These are phyloP conservation scores for Calyptomena viridis DNA, from an alignment of 2,113 vertebrate species.

Conservation along the genomic window DNA sequence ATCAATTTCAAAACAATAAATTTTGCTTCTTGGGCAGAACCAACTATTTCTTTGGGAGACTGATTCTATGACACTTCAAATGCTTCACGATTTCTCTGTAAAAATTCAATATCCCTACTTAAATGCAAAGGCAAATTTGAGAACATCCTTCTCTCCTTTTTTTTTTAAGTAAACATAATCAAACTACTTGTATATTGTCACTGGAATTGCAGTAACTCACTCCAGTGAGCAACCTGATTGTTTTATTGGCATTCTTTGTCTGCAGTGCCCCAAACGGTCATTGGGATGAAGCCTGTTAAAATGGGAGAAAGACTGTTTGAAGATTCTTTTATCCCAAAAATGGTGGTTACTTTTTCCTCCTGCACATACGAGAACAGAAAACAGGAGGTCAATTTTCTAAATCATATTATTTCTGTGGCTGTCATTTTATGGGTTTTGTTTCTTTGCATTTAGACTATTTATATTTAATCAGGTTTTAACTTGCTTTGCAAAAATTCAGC, in stretches of 20 bases:
- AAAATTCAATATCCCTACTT: background rate
- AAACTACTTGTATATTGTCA: background rate
- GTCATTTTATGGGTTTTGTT: background rate
- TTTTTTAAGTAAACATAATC: background rate
- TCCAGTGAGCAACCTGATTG: background rate
- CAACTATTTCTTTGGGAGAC: background rate
- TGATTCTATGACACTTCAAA: background rate
- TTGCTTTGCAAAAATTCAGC: background rate
- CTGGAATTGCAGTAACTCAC: background rate
- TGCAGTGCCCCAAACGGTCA: background rate
- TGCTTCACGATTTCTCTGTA: background rate
- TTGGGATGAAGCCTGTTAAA: background rate
- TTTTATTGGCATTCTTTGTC: background rate
- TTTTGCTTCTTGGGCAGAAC: background rate
- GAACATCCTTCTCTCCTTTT: background rate
- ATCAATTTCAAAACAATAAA: background rate
- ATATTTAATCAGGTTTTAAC: background rate
- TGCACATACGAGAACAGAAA: background rate
- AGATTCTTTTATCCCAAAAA: background rate
- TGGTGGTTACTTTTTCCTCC: background rate
- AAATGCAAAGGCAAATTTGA: background rate
- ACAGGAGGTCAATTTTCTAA: background rate
- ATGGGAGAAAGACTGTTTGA: background rate
- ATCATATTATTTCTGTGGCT: background rate
- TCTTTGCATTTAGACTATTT: background rate